Evolutionary conservation across 2,888 invertebrate species (phyloP).

Genomic region (Deilephila porcellus): DNA sequence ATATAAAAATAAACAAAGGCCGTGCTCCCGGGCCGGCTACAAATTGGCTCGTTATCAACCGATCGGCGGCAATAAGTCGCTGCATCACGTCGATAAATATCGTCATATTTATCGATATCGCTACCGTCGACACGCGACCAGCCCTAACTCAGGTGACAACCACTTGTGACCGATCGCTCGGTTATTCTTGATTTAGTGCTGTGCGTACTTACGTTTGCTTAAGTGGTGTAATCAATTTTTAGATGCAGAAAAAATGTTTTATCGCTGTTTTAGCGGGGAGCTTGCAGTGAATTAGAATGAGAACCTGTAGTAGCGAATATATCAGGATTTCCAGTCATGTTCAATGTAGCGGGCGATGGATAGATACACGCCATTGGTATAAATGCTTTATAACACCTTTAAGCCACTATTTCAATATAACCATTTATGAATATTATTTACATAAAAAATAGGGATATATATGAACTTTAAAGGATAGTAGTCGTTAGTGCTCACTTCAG

Average conservation of each 20-base stretch:
- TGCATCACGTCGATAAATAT: conserved; percentile 72
- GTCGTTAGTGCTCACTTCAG: too few species aligned
- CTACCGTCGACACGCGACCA: conserved; percentile 58
- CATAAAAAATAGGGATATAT: too few species aligned
- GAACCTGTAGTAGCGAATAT: not conserved
- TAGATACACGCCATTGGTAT: not conserved
- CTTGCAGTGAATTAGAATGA: conserved; percentile 8
- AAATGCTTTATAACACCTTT: not conserved
- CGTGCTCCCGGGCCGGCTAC: conserved; percentile 60
- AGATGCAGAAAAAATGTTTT: conserved; percentile 24
- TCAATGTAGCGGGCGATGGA: not conserved
- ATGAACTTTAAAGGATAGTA: too few species aligned
- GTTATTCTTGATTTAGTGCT: conserved; percentile 48
- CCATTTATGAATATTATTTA: too few species aligned
- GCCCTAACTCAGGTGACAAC: conserved; percentile 9
- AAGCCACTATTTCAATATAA: too few species aligned
- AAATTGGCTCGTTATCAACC: conserved; percentile 78
- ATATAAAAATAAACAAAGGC: conserved; percentile 38
- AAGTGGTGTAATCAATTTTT: conserved; percentile 35
- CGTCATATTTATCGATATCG: conserved; percentile 69
- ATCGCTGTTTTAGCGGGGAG: conserved; percentile 14
- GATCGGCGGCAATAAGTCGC: conserved; percentile 75
- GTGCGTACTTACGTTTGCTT: conserved; percentile 40
- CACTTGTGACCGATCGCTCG: conserved; percentile 44
- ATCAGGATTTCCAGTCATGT: not conserved